phyloP scores from a whole-genome alignment of 1,140 invertebrate genomes.

The Bombus confusus region DNA sequence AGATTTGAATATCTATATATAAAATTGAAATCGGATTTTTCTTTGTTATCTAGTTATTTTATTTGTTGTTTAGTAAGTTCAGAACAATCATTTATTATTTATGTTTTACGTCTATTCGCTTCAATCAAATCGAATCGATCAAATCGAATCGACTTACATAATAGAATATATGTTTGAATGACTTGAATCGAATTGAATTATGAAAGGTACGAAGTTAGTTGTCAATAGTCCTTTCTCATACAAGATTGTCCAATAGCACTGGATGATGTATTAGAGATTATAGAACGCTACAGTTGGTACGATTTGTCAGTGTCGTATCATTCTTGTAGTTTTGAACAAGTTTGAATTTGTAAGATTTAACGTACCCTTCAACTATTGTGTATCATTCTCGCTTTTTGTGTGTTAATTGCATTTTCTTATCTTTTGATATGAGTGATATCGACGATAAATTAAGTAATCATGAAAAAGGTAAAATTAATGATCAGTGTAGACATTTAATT shows the following conservation, averaged over 20 bases:
- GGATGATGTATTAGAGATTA: not conserved
- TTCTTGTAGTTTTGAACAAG: slow-evolving; percentile 21
- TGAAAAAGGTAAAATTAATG: slow-evolving; percentile 25
- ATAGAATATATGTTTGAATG: too few species aligned
- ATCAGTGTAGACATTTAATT: not conserved
- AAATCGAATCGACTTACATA: not conserved
- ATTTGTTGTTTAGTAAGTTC: not conserved
- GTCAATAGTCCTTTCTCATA: not conserved
- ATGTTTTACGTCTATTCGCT: not conserved
- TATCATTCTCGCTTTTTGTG: slow-evolving; percentile 34
- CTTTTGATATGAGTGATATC: not conserved
- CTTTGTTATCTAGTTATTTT: not conserved
- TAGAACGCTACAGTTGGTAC: slow-evolving; percentile 1
- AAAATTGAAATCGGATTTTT: not conserved
- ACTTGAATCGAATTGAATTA: not conserved
- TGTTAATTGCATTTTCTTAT: slow-evolving; percentile 2
- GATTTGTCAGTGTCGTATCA: not conserved
- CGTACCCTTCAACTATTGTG: slow-evolving; percentile 42
- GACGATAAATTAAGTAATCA: slow-evolving; percentile 18
- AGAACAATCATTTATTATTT: not conserved
- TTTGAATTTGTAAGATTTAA: slow-evolving; percentile 60
- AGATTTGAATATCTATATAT: not conserved
- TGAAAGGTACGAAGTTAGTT: not conserved
- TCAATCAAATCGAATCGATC: not conserved
- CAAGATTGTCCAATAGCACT: not conserved